Conservation (phyloP, 2,113 vertebrate species). For the Prinia subflava region DNA sequence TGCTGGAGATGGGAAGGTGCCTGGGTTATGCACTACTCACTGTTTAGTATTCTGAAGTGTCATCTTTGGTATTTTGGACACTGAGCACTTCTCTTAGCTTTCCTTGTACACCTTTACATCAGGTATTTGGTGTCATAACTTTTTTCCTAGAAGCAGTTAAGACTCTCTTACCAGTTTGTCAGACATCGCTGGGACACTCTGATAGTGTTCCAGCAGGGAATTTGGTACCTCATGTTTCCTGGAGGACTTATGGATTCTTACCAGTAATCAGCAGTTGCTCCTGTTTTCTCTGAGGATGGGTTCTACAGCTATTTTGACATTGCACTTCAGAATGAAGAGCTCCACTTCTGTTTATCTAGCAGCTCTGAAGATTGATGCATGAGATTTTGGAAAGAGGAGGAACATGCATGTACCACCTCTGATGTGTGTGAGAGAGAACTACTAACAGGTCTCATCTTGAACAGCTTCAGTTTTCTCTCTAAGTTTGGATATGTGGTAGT, state of each 20-base stretch:
- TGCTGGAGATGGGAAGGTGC: background rate
- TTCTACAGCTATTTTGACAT: background rate
- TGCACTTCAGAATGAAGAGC: background rate
- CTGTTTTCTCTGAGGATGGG: background rate
- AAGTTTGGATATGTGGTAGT: background rate
- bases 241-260: background rate
- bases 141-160: background rate
- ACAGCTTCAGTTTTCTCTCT: background rate
- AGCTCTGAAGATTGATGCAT: background rate
- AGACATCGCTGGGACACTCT: background rate
- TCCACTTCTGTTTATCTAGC: background rate
- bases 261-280: background rate
- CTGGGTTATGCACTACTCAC: background rate
- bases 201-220: background rate
- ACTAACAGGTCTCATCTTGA: background rate
- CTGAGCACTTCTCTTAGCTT: conserved; percentile 5
- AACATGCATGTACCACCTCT: background rate
- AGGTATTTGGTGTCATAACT: background rate
- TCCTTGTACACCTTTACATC: background rate
- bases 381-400: background rate
- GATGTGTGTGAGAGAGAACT: background rate
- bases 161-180: background rate
- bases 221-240: conserved; percentile 37
- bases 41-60: background rate
- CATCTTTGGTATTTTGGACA: background rate